These are phyloP conservation scores for Saturnia japonica DNA, from an alignment of 2,888 invertebrate genomes.

Conservation along the genomic window DNA sequence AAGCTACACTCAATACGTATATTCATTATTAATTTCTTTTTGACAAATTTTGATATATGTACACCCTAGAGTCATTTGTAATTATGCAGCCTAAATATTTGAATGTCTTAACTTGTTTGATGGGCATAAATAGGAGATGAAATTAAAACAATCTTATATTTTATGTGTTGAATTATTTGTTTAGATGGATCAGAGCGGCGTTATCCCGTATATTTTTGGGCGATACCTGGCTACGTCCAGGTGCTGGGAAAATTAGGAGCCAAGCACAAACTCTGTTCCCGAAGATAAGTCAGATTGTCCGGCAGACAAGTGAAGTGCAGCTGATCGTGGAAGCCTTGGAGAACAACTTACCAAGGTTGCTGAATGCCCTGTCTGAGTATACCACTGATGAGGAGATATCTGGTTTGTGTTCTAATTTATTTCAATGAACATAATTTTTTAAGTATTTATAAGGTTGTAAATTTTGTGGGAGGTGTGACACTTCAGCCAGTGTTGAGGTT, in stretches of 20 bases:
- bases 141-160: too few species aligned
- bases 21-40: too few species aligned
- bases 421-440: neutral
- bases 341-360: constrained; percentile 65
- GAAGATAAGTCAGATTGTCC: constrained; percentile 67
- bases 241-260: constrained; percentile 70
- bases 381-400: constrained; percentile 76
- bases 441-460: neutral
- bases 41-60: too few species aligned
- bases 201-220: constrained; percentile 72
- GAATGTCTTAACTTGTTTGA: too few species aligned
- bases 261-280: constrained; percentile 75
- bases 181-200: constrained; percentile 77
- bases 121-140: too few species aligned
- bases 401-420: constrained; percentile 43
- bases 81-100: too few species aligned
- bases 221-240: constrained; percentile 73
- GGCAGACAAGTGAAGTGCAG: constrained; percentile 59
- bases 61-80: too few species aligned
- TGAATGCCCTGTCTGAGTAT: constrained; percentile 70
- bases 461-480: too few species aligned
- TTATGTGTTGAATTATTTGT: too few species aligned
- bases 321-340: constrained; percentile 72
- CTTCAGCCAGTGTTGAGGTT: too few species aligned
- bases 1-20: too few species aligned